A percentile compares a stretch with the other conserved stretches of the same genome.
phyloP scores from a whole-genome alignment of 2,797 vertebrate genomes.

The Gambelia wislizenii region DNA sequence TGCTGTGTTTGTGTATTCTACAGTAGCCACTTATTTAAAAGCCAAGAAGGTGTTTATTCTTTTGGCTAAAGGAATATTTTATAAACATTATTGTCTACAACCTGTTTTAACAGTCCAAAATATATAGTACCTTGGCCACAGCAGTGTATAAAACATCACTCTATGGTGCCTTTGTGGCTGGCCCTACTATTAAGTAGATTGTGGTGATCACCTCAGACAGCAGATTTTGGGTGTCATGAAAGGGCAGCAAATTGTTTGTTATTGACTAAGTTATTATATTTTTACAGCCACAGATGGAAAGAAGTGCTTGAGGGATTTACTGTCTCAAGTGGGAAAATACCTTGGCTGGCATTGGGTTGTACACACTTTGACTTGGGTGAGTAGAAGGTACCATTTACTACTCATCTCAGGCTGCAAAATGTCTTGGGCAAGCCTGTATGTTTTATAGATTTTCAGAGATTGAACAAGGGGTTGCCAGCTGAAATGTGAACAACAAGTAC shows the following conservation, averaged over 20 bases:
- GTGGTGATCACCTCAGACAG: neutral
- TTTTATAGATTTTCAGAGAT: neutral
- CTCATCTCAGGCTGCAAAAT: neutral
- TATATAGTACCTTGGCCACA: neutral
- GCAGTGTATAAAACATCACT: neutral
- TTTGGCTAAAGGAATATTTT: conserved; percentile 3
- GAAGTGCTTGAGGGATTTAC: neutral
- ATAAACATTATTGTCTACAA: neutral
- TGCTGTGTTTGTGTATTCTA: neutral
- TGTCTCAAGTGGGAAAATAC: neutral
- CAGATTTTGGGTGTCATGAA: neutral
- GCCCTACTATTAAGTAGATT: neutral
- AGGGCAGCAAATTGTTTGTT: neutral
- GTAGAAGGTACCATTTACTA: neutral
- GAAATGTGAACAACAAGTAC: neutral
- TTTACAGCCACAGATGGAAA: neutral
- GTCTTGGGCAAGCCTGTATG: neutral
- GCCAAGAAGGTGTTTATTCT: neutral
- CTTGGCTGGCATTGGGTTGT: neutral
- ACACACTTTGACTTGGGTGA: neutral
- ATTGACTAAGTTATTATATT: neutral
- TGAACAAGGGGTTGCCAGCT: neutral
- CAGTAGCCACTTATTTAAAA: neutral
- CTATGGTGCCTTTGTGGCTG: neutral
- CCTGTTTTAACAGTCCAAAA: neutral